Evolutionary conservation across 2,888 invertebrate species (phyloP), one percentile per base, ranked within the genome.

Genomic region (Drosophila hamatofila): DNA sequence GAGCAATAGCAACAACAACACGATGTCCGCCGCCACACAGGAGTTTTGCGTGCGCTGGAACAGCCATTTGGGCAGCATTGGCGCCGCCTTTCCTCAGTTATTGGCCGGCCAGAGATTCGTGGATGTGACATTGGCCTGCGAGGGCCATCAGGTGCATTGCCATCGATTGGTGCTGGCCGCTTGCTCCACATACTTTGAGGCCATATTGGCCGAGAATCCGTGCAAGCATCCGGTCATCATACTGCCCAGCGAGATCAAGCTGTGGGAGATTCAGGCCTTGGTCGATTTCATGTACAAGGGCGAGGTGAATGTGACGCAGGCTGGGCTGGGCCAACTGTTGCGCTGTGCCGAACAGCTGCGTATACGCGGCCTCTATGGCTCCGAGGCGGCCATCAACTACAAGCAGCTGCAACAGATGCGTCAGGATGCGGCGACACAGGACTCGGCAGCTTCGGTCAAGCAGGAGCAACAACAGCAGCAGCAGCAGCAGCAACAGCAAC

Each of bases 271-370:
- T 93, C 96, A 97, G 88, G 97, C 97, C 0, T 93, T 97, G 49
- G 97, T 97, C 39, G 97, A 97, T 93, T 97, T 97, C 91, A 97
- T 97, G 97, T 97, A 97, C 92, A 96, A 96, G 90, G 97, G 97
- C 0, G 97, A 97, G 91, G 97, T 97, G 37, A 97, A 97, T 90
- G 97, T 97, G 0, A 96, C 96, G 4, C 97, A 97, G 86, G 96
- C 97, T 63, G 96, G 97, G 71, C 93, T 97, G 57, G 96, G 96
- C 37, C 96, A 96, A 79, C 92, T 97, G n/a, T 93, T 97, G 12
- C 96, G 96, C 89, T 96, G 97, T 0, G 97, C 97, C 0, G 97
- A 97, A 90, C 96, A 97, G 18, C 91, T 97, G 82, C 96, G 97
- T 90, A 96, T 97, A 69, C 95, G 97, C 88, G 97, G 97, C 85